A percentile compares a stretch with the other conserved stretches of the same genome.
phyloP scores from a whole-genome alignment of 2,888 invertebrate species.

The Steinernema carpocapsae region DNA sequence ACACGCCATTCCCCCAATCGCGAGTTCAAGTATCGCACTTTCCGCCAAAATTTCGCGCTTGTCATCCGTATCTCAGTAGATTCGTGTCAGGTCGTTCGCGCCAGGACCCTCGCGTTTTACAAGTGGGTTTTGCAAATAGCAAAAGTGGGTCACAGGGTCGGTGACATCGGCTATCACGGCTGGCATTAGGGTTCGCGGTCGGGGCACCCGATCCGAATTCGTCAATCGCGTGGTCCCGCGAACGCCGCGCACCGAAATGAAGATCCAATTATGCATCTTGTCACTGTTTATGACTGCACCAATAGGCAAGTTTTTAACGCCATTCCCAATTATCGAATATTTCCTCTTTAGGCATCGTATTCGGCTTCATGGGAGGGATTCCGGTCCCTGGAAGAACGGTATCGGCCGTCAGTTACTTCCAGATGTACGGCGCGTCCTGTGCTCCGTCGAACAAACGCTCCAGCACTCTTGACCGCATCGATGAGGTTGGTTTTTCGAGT shows the following conservation, averaged over 20 bases:
- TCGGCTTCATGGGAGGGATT: conserved; percentile 47
- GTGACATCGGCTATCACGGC: conserved; percentile 1
- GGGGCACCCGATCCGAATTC: neutral
- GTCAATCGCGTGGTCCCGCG: neutral
- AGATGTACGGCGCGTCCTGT: conserved; percentile 61
- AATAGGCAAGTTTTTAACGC: neutral
- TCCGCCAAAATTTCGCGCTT: conserved; percentile 33
- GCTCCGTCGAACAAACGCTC: conserved; percentile 49
- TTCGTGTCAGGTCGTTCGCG: neutral
- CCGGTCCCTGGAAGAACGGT: conserved; percentile 61
- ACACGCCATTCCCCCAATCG: neutral
- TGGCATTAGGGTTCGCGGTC: conserved; percentile 9
- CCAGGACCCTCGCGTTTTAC: neutral
- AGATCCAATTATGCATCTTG: neutral
- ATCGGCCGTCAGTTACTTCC: conserved; percentile 59
- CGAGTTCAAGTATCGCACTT: neutral
- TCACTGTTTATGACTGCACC: neutral
- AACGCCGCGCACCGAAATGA: conserved; percentile 13
- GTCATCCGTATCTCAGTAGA: too few species aligned
- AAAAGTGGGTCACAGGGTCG: conserved; percentile 22
- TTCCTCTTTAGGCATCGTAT: neutral
- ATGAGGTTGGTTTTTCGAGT: conserved; percentile 44
- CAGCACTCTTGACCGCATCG: conserved; percentile 55
- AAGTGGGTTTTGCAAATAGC: neutral
- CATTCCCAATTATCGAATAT: neutral